Evolutionary conservation across 2,797 vertebrate genomes (phyloP).

Genomic region (Urophycis tenuis): DNA sequence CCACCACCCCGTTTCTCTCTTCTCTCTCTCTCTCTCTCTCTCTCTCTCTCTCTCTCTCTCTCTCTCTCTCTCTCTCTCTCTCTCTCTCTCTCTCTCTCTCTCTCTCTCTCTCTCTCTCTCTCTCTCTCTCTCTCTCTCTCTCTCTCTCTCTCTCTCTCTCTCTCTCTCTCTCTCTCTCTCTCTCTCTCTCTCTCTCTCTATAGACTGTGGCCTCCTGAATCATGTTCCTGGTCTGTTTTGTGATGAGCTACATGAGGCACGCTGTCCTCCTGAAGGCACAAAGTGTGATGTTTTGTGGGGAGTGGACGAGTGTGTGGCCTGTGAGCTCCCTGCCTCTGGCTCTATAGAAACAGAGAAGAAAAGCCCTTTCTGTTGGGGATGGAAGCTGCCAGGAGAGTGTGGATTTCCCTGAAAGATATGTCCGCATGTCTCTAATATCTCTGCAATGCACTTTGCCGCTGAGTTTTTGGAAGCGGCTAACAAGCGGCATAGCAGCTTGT

Average conservation of each 20-base stretch:
- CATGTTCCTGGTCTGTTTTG: constrained; percentile 20
- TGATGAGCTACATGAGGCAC: not conserved
- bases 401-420: constrained; percentile 5
- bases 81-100: not conserved
- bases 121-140: constrained; percentile 14
- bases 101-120: constrained; percentile 25
- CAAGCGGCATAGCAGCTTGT: not conserved
- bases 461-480: not conserved
- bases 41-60: constrained; percentile 23
- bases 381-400: constrained; percentile 8
- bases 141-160: constrained; percentile 19
- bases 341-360: constrained; percentile 6
- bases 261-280: not conserved
- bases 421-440: not conserved
- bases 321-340: constrained; percentile 10
- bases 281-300: not conserved
- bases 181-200: constrained; percentile 25
- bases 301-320: constrained; percentile 1
- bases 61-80: not conserved
- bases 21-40: constrained; percentile 8
- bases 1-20: too few species aligned
- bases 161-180: constrained; percentile 24
- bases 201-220: constrained; percentile 38
- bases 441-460: not conserved
- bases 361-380: constrained; percentile 18